Base-by-base conservation (phyloP, 1,140 invertebrate genomes). In the Orchestia grillus region DNA sequence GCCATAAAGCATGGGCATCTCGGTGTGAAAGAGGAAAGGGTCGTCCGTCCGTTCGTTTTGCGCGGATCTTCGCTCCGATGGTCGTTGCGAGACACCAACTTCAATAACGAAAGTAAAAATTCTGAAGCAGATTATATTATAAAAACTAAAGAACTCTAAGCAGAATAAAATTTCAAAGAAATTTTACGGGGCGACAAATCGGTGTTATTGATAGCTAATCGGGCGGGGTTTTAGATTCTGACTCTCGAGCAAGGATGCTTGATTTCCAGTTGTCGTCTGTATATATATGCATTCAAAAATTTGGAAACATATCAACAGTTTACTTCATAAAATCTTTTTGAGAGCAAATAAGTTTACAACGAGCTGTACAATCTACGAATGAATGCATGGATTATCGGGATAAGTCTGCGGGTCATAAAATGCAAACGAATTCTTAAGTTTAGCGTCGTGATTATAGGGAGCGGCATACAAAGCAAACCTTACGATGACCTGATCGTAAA, bases 1-100 rank as follows among this genome's bases (percentile, higher is more conserved):
- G 44, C 92, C 92, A 94, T 94, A 94, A 94, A 94, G 92, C 92
- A 94, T 94, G 43, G 36, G 47, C 0, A 94, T 94, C 92, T 45
- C 44, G 43, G 40, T 94, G 40, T 94, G 92, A 94, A 44, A 94
- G 92, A 40, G 62, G 62, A 77, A 77, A 77, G 62, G 15, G 62
- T 77, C 62, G 62, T 77, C 62, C 28, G 28, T 36, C 62, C 28
- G 28, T 77, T 1, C 62, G 62, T 36, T 77, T 77, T 77, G 62
- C 62, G 28, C 6, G 62, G 62, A 77, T 77, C 62, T 77, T 77
- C 62, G 62, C 36, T 36, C 62, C 62, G 36, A 77, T 36, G 11
- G 28, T 28, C 47, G 28, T 8, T 77, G 15, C 62, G 62, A 36
- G 28, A 77, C 62, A 77, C 11, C 11, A 77, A 36, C 62, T 15